Base-by-base conservation (phyloP, 2,888 invertebrate species). In the Auanema freiburgensis region DNA sequence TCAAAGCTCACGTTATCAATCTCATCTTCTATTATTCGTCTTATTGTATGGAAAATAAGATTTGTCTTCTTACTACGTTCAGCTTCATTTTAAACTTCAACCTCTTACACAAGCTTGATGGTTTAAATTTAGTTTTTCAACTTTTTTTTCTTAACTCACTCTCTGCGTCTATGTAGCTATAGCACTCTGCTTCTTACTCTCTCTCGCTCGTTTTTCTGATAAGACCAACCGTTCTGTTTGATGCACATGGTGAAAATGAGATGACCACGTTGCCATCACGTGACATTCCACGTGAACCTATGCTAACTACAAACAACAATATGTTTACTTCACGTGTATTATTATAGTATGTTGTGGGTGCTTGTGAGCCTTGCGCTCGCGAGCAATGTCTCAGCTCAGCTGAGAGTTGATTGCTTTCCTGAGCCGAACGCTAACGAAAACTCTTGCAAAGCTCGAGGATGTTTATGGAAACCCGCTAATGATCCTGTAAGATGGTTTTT, bases 391-490 rank as follows among this genome's bases (percentile, higher is more conserved):
- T 59, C 33, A 3, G 33, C 33, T 33, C 33, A 33, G 33, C 8
- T 33, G 33, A 33, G 76, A 21, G 63, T 79, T 42, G 79, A 79
- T 52, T 79, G 79, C 53, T 67, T 62, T 33, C 79, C 79, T 1
- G 79, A 78, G 49, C 71, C 72, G n/a, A 71, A 66, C 42, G 70
- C 70, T 0, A 62, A 44, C 51, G 68, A 76, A 53, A 55, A 64
- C 12, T 24, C 44, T n/a, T 79, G 79, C 59, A 69, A 74, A 59
- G 68, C 69, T 3, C 60, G 78, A 50, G 79, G 79, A 56, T 79
- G 79, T 50, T 50, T 62, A 23, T 79, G 78, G 78, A 43, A 55
- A 50, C 66, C 65, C 3, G 64, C 49, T 12, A 33, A 40, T 12
- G 6, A 55, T 12, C 8, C 18, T 25, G 52, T 25, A 52, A 52